Evolutionary conservation across 2,888 invertebrate species (phyloP).

Genomic region (Tridacna gigas): DNA sequence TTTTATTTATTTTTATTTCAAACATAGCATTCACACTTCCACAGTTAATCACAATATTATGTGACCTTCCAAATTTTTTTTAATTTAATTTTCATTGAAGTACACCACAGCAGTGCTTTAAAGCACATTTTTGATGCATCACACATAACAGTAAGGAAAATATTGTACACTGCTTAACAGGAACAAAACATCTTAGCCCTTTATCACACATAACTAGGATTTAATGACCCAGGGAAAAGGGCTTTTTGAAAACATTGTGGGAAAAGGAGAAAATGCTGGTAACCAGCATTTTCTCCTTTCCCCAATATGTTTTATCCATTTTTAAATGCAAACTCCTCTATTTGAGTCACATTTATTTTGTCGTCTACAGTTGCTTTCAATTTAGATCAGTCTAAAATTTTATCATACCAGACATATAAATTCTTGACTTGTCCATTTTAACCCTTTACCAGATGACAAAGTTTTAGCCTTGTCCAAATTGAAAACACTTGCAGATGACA

Average conservation of each 20-base stretch:
- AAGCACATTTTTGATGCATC: too few species aligned
- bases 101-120: too few species aligned
- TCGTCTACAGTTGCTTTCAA: background rate
- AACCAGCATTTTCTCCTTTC: background rate
- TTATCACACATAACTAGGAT: background rate
- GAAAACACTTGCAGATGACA: background rate
- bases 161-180: too few species aligned
- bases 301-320: background rate
- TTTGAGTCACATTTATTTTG: background rate
- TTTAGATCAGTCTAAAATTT: constrained; percentile 8
- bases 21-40: too few species aligned
- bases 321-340: background rate
- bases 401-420: background rate
- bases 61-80: too few species aligned
- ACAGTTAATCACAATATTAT: too few species aligned
- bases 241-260: background rate
- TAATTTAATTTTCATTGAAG: too few species aligned
- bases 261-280: background rate
- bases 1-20: too few species aligned
- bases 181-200: background rate
- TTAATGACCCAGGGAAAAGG: background rate
- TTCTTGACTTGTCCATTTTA: background rate
- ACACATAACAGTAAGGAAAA: too few species aligned
- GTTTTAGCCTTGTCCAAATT: background rate
- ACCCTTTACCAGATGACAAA: too few species aligned